Conservation (phyloP, 2,113 vertebrate genomes). For the Steatornis caripensis region DNA sequence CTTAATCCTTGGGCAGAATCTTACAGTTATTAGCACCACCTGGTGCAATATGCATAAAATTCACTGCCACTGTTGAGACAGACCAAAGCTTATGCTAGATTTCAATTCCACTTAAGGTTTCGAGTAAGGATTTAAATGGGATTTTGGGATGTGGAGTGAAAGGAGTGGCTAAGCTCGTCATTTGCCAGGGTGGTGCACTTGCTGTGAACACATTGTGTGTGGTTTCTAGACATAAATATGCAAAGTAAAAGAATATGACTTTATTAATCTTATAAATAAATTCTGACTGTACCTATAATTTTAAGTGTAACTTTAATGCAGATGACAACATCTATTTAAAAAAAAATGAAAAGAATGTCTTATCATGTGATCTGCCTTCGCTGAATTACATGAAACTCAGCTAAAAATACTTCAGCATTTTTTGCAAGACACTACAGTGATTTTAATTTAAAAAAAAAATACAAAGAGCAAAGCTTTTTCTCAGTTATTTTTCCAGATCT, state of each 20-base stretch:
- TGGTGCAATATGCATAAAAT: constrained; percentile 10
- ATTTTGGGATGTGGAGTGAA: not conserved
- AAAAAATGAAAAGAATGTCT: not conserved
- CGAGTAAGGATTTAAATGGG: not conserved
- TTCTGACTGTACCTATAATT: not conserved
- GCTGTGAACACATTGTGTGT: not conserved
- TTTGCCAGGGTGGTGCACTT: not conserved
- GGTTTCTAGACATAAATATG: not conserved
- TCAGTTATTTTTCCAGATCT: not conserved
- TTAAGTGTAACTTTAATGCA: not conserved
- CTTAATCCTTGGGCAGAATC: constrained; percentile 14
- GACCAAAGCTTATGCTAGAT: not conserved
- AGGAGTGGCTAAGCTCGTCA: not conserved
- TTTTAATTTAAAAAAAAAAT: not conserved
- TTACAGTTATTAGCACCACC: not conserved
- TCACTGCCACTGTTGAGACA: not conserved
- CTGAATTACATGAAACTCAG: not conserved
- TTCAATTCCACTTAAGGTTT: constrained; percentile 8
- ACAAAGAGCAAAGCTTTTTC: not conserved
- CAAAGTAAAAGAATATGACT: not conserved
- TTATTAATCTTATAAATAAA: not conserved
- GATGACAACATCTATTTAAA: not conserved
- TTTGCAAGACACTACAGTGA: not conserved
- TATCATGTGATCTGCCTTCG: not conserved
- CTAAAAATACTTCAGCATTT: not conserved